Evolutionary conservation across 92 coral and sea anemone species (phyloP).

Genomic region (Diadumene lineata): DNA sequence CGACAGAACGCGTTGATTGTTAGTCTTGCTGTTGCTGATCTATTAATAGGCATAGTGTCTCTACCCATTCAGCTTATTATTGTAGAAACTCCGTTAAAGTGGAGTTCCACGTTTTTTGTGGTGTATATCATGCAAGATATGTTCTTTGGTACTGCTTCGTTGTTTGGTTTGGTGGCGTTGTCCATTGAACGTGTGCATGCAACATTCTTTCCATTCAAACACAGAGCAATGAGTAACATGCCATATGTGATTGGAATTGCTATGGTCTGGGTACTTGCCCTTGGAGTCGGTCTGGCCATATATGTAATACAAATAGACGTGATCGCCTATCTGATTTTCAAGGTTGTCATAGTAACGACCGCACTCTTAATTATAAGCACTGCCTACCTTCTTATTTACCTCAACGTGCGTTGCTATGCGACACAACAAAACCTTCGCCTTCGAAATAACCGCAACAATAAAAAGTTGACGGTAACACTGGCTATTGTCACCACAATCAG

Average conservation of each 20-base stretch:
- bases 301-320: background rate
- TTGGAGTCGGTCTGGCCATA: background rate
- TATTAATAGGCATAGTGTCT: slow-evolving; percentile 26
- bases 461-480: background rate
- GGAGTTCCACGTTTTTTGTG: too few species aligned
- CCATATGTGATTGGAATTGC: slow-evolving; percentile 7
- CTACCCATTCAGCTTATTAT: background rate
- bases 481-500: background rate
- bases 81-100: background rate
- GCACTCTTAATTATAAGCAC: background rate
- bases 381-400: background rate
- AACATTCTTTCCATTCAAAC: slow-evolving; percentile 25
- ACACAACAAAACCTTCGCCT: background rate
- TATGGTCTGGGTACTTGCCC: background rate
- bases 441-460: background rate
- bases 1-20: slow-evolving; percentile 26
- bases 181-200: slow-evolving; percentile 30
- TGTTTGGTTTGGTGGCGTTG: slow-evolving; percentile 12
- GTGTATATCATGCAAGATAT: slow-evolving; percentile 3
- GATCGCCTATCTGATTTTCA: background rate
- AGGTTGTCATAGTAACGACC: background rate
- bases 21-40: slow-evolving; percentile 44
- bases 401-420: background rate
- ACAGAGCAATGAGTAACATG: background rate
- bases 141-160: slow-evolving; percentile 11